Percentiles rank a stretch among this genome's conserved stretches.
Conservation (phyloP, 2,888 invertebrate genomes). For the Eilema sororculum region DNA sequence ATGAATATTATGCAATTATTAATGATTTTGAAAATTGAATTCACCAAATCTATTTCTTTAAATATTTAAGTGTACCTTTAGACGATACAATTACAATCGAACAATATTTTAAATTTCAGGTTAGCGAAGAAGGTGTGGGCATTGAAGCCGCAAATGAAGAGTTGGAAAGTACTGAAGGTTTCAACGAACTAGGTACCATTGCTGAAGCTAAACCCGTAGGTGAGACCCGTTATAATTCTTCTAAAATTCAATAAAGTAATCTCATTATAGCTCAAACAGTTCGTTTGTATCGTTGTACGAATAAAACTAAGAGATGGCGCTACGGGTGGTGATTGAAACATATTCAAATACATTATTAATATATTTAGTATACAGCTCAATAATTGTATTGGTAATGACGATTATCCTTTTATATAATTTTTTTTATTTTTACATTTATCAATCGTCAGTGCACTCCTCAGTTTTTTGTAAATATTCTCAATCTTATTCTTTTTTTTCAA, state of each 20-base stretch:
- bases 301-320: not conserved
- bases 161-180: conserved; percentile 59
- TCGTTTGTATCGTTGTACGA: too few species aligned
- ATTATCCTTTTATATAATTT: too few species aligned
- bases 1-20: not conserved
- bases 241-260: not conserved
- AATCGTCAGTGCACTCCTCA: too few species aligned
- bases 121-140: conserved; percentile 80
- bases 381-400: too few species aligned
- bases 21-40: not conserved
- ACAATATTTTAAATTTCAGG: conserved; percentile 55
- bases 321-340: not conserved
- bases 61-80: too few species aligned
- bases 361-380: too few species aligned
- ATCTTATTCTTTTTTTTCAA: not conserved
- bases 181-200: conserved; percentile 72
- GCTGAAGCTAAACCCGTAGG: conserved; percentile 93
- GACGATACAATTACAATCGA: too few species aligned
- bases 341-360: too few species aligned
- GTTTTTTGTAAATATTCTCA: too few species aligned
- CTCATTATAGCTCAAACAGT: not conserved
- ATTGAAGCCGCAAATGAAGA: conserved; percentile 74
- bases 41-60: too few species aligned
- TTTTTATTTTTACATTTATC: too few species aligned
- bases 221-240: conserved; percentile 55